Conservation (phyloP, 2,113 vertebrate genomes). For the Podilymbus podiceps region DNA sequence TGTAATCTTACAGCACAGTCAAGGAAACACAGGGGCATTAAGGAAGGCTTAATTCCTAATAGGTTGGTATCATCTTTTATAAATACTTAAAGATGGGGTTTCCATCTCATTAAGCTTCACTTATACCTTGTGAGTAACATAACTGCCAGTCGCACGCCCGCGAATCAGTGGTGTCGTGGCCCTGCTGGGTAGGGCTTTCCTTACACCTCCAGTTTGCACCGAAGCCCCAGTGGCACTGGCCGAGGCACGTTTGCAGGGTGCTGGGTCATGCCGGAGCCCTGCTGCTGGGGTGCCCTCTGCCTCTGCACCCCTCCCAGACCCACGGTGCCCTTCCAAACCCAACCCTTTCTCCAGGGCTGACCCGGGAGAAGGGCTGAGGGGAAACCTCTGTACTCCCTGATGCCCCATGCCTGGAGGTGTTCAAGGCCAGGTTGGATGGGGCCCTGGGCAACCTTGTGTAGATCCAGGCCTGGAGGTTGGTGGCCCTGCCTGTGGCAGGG, state of each 20-base stretch:
- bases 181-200: fast-evolving
- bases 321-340: neutral
- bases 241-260: fast-evolving
- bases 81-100: neutral
- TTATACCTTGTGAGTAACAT: neutral
- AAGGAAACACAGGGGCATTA: neutral
- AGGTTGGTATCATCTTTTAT: neutral
- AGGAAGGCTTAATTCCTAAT: neutral
- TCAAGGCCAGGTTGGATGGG: no score
- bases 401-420: no score
- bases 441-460: no score
- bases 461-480: no score
- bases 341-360: neutral
- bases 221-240: neutral
- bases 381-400: fast-evolving
- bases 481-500: no score
- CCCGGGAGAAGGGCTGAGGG: neutral
- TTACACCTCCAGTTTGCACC: neutral
- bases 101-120: neutral
- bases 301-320: neutral
- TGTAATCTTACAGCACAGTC: neutral
- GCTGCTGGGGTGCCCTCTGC: neutral
- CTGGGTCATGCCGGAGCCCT: fast-evolving
- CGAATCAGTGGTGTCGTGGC: neutral
- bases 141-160: fast-evolving